Base-by-base conservation (phyloP, 2,797 vertebrate genomes). In the Ceryle rudis region DNA sequence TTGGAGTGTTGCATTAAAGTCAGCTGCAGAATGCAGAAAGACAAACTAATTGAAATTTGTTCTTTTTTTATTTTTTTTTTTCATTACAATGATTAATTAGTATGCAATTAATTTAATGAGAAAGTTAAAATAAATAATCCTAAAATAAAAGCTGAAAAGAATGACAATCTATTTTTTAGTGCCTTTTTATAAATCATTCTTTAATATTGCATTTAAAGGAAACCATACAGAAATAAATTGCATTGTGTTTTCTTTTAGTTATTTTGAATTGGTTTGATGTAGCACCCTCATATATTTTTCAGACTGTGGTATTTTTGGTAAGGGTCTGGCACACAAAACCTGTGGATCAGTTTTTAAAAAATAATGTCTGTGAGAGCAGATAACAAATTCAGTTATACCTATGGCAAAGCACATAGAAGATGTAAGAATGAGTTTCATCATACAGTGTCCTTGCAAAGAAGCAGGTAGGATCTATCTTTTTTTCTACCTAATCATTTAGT, bases 31-130 rank as follows among this genome's bases (percentile, higher is more conserved):
- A 91, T 69, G 64, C 6, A 94, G 25, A 51, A 87, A 93, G 41
- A 97, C 96, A 84, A 96, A 74, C 26, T 72, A 77, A 94, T 66
- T 64, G 46, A 81, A 47, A 20, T 39, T 46, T 20, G 47, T 55
- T 66, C 5, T 13, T 83, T 91, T 81, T 84, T 55, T 92, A 4
- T 47, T 51, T 51, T 49, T 47, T 22, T 54, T 54, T 26, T 82
- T 64, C 0, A 52, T 78, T 65, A n/a, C 3, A 67, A n/a, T 90
- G 21, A 85, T 80, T 81, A 91, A 92, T 62, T 95, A 96, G 65
- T 44, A 94, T 49, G 26, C 8, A 81, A 75, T 86, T 83, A 93
- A 91, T 88, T 93, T 90, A 90, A 84, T 61, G 44, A 64, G 29
- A 92, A 86, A 37, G 9, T 73, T 23, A 77, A 78, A 93, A 86